phyloP scores from a whole-genome alignment of 2,797 vertebrate species.

The Gymnoscopelus braueri region DNA sequence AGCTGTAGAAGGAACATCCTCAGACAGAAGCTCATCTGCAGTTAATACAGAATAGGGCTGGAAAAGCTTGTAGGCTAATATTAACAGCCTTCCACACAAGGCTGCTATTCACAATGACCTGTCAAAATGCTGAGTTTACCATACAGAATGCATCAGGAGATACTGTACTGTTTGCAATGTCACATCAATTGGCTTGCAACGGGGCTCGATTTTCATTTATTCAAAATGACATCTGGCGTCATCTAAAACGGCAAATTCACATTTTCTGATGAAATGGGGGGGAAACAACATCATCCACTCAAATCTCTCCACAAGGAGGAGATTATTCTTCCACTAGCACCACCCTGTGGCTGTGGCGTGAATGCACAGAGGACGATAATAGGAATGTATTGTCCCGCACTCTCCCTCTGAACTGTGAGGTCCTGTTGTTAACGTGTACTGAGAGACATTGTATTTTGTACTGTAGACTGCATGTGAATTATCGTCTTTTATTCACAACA shows the following conservation, averaged over 20 bases:
- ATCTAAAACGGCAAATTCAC: constrained; percentile 51
- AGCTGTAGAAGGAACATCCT: constrained; percentile 12
- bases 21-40: constrained; percentile 41
- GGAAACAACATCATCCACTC: constrained; percentile 57
- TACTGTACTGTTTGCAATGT: constrained; percentile 30
- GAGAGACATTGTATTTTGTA: no score
- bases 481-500: neutral
- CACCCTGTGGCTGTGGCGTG: constrained; percentile 70
- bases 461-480: neutral
- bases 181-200: constrained; percentile 36
- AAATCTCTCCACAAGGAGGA: constrained; percentile 40
- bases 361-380: constrained; percentile 19
- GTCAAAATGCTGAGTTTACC: constrained; percentile 59
- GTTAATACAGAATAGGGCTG: constrained; percentile 22
- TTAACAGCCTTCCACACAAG: constrained; percentile 50
- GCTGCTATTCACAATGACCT: constrained; percentile 35
- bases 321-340: constrained; percentile 73
- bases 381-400: no score
- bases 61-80: constrained; percentile 47
- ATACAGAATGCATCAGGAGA: constrained; percentile 47
- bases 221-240: constrained; percentile 54
- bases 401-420: no score
- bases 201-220: constrained; percentile 56
- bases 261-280: constrained; percentile 51
- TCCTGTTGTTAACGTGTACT: no score